phyloP scores from a whole-genome alignment of 1,140 invertebrate genomes.

The Drosophila sechellia region DNA sequence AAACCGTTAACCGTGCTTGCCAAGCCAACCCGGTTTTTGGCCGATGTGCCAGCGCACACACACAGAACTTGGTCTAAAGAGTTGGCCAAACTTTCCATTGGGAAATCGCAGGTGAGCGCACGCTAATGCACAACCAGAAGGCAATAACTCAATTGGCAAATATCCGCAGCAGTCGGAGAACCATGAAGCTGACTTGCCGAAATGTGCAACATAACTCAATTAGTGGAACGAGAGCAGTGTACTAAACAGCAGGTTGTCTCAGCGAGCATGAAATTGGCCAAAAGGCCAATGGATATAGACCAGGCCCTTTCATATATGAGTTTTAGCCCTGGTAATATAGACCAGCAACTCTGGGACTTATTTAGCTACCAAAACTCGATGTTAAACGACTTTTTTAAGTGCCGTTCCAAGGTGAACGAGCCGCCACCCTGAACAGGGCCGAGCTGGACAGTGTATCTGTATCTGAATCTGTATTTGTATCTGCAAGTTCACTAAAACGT shows the following conservation, averaged over 20 bases:
- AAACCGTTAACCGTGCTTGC: conserved; percentile 33
- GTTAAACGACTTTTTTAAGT: conserved; percentile 45
- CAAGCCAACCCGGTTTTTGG: conserved; percentile 40
- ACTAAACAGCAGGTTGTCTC: conserved; percentile 54
- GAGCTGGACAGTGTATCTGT: conserved; percentile 24
- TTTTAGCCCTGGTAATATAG: conserved; percentile 22
- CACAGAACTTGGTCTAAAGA: conserved; percentile 43
- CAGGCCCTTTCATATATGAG: conserved; percentile 11
- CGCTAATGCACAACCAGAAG: conserved; percentile 40
- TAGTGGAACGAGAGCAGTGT: conserved; percentile 48
- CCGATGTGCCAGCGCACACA: not conserved
- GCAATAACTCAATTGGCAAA: conserved; percentile 70
- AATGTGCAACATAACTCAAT: conserved; percentile 79
- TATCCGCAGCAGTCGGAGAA: conserved; percentile 64
- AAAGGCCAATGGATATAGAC: conserved; percentile 48
- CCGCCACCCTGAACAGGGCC: conserved; percentile 43
- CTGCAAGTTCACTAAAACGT: conserved; percentile 23
- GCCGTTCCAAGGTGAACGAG: conserved; percentile 65
- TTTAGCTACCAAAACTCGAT: conserved; percentile 53
- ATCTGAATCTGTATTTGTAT: conserved; percentile 39
- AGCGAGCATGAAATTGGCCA: conserved; percentile 52
- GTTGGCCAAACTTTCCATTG: conserved; percentile 47
- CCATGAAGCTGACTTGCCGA: conserved; percentile 62
- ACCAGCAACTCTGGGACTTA: conserved; percentile 43
- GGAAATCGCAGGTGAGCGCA: conserved; percentile 25